These are phyloP conservation scores for Oriolus oriolus DNA, from an alignment of 2,113 vertebrate species.

Conservation along the genomic window DNA sequence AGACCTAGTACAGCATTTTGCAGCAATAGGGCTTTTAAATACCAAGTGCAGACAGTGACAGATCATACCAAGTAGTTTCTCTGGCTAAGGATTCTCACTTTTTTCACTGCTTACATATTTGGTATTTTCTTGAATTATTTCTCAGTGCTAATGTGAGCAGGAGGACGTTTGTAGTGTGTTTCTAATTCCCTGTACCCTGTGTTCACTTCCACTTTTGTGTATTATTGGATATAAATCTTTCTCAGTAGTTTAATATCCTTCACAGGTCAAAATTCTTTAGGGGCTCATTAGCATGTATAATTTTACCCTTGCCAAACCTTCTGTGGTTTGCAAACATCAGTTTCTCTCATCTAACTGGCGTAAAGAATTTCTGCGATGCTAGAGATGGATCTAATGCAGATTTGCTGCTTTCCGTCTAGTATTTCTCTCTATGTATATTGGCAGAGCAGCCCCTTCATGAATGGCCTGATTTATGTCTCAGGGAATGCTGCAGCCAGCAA, in stretches of 20 bases:
- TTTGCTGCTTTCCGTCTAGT: constrained; percentile 40
- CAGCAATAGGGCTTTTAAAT: background rate
- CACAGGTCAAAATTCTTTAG: constrained; percentile 49
- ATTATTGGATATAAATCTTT: constrained; percentile 41
- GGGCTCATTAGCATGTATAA: constrained; percentile 38
- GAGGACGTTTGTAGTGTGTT: constrained; percentile 5
- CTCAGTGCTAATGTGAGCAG: background rate
- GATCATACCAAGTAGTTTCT: background rate
- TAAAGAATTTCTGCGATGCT: constrained; percentile 36
- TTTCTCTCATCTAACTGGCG: constrained; percentile 31
- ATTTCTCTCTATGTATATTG: constrained; percentile 36
- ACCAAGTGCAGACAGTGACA: background rate
- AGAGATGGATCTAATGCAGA: constrained; percentile 39
- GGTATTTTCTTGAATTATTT: constrained; percentile 5
- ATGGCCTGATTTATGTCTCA: constrained; percentile 30
- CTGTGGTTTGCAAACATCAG: constrained; percentile 44
- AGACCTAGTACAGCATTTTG: background rate
- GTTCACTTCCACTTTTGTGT: constrained; percentile 25
- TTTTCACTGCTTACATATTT: background rate
- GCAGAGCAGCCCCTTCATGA: constrained; percentile 20
- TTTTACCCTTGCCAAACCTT: constrained; percentile 35
- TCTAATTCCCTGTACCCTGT: background rate
- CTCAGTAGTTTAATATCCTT: constrained; percentile 43
- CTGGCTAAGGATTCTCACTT: background rate
- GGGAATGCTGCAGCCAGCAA: background rate